Base-by-base conservation (phyloP, 2,797 vertebrate species). In the Protosalanx chinensis region DNA sequence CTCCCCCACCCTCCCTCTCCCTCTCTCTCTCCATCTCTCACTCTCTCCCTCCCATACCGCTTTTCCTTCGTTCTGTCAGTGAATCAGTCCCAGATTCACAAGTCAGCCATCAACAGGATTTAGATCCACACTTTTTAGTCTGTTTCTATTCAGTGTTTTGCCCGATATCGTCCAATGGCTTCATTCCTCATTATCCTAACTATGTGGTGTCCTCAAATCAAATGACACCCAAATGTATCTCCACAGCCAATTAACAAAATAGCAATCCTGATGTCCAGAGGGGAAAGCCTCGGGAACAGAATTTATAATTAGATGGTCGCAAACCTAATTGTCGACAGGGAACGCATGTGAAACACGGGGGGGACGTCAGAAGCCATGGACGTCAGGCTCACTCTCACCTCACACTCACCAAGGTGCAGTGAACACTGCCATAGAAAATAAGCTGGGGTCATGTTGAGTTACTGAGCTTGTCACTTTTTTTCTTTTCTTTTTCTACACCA, bases 121-220 rank as follows among this genome's bases (percentile, higher is more conserved):
- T 66, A 69, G 23, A 70, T 59, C 30, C 66, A 71, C 72, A 12
- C 15, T 57, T 57, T 67, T 29, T 67, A 66, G 64, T 63, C 66
- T 67, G 65, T 29, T 70, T 27, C 58, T 64, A 57, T 64, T 61
- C 75, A 69, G 61, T 65, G 62, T 61, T 66, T 59, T 7, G 68
- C 67, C 67, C 37, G 70, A 76, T 82, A 76, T 73, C 79, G 76
- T 81, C 74, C 68, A 82, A 72, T 76, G 72, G 64, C 64, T 69
- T 67, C 67, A 71, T 66, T 77, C 46, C 73, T 85, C 82, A 76
- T 89, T 84, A 80, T 64, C 73, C 59, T 79, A 84, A 87, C 87
- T 81, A 85, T 70, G 66, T 46, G 72, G 78, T 82, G 18, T 67
- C 69, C 69, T 78, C 64, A 73, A 82, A 80, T 73, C 49, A 78